These are phyloP conservation scores for Trichogramma dendrolimi DNA, from an alignment of 2,888 invertebrate genomes.

Conservation along the genomic window DNA sequence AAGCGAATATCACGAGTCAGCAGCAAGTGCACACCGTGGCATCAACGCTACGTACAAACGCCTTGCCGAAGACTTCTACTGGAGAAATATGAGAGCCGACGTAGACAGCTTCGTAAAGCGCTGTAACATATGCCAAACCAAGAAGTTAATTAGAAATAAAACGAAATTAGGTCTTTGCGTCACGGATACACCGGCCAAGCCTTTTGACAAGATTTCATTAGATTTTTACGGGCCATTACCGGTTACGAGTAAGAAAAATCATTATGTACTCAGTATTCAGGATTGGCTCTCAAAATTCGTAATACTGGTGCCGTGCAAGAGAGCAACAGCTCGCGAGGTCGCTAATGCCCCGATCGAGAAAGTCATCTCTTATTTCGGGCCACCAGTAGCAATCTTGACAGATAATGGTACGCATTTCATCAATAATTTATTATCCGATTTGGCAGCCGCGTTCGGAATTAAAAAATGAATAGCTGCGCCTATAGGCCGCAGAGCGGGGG, in stretches of 20 bases:
- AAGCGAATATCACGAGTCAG: not conserved
- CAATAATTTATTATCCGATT: no score
- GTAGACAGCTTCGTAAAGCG: not conserved
- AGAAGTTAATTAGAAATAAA: not conserved
- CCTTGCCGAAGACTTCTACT: not conserved
- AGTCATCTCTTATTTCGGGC: not conserved
- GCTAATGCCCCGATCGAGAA: not conserved
- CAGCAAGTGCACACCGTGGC: not conserved
- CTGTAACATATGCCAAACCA: not conserved
- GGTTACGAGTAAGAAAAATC: no score
- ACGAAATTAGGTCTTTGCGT: not conserved
- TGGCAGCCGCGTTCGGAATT: no score
- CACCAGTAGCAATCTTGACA: not conserved
- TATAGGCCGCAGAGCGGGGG: not conserved
- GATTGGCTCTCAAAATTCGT: not conserved
- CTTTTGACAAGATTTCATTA: no score
- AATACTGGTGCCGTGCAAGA: not conserved
- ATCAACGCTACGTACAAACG: conserved; percentile 1
- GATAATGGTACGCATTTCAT: not conserved
- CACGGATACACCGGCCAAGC: not conserved
- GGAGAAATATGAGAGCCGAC: not conserved
- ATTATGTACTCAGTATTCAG: not conserved
- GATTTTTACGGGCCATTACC: no score
- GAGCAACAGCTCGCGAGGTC: not conserved
- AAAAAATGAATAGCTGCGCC: no score